A percentile compares a stretch with the other conserved stretches of the same genome.
phyloP scores from a whole-genome alignment of 2,888 invertebrate species.

The Melieria picta region DNA sequence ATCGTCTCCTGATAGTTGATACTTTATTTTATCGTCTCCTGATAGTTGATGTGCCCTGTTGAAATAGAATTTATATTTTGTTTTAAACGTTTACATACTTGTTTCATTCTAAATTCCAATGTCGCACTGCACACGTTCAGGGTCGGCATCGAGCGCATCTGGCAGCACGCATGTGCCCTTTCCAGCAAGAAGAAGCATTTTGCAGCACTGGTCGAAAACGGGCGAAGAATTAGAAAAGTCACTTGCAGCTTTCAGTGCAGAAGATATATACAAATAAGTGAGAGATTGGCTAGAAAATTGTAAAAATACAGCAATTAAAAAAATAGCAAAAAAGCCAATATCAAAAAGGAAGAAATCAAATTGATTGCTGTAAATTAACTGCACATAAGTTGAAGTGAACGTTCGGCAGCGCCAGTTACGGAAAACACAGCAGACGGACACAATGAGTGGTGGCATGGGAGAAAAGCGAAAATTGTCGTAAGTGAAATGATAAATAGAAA shows the following conservation, averaged over 20 bases:
- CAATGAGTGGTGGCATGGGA: constrained; percentile 60
- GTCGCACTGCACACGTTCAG: too few species aligned
- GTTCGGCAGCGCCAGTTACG: constrained; percentile 13
- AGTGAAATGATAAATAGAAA: constrained; percentile 48
- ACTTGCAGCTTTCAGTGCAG: constrained; percentile 26
- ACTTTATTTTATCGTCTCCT: too few species aligned
- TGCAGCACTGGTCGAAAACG: constrained; percentile 29
- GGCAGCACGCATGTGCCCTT: too few species aligned
- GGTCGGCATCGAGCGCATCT: too few species aligned
- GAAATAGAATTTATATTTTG: too few species aligned
- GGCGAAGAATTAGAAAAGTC: constrained; percentile 15
- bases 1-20: too few species aligned
- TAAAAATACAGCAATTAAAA: not conserved
- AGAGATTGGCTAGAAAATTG: not conserved
- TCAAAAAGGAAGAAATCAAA: constrained; percentile 11
- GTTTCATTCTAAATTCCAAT: too few species aligned
- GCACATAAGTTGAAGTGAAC: constrained; percentile 11
- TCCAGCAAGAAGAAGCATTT: constrained; percentile 16
- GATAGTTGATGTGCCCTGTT: too few species aligned
- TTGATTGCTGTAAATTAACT: constrained; percentile 13
- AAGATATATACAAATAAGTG: constrained; percentile 25
- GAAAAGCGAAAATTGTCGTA: constrained; percentile 67
- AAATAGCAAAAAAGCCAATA: constrained; percentile 4
- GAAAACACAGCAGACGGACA: constrained; percentile 34
- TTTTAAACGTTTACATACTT: too few species aligned